These are phyloP conservation scores for Andrena camellia DNA, from an alignment of 2,888 invertebrate species.

Conservation along the genomic window DNA sequence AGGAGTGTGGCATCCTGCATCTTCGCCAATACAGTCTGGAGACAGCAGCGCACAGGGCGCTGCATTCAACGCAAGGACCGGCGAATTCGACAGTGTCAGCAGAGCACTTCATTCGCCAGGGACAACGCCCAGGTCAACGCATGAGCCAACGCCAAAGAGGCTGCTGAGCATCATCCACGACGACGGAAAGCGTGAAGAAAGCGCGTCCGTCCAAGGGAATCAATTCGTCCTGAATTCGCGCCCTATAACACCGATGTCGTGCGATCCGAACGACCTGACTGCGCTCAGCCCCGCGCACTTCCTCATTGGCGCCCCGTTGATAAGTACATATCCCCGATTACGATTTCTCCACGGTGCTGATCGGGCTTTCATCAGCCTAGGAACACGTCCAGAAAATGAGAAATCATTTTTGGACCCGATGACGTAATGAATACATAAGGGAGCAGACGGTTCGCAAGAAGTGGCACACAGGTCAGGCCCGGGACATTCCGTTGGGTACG, in stretches of 20 bases:
- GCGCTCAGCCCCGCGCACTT: neutral
- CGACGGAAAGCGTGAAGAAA: no score
- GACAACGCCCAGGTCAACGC: no score
- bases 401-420: neutral
- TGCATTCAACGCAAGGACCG: no score
- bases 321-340: neutral
- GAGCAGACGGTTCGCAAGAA: neutral
- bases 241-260: neutral
- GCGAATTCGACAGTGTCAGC: no score
- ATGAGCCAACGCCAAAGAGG: neutral
- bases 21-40: neutral
- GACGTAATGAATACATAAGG: constrained; percentile 3
- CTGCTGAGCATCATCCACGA: neutral
- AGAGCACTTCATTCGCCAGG: no score
- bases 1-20: neutral
- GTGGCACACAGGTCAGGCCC: neutral
- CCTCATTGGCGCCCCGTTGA: neutral
- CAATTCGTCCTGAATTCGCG: neutral
- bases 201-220: no score
- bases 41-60: no score
- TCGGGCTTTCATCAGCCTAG: neutral
- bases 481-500: neutral
- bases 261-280: neutral
- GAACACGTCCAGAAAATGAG: constrained; percentile 1
- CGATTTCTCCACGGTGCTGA: neutral